Conservation (phyloP, 2,797 vertebrate genomes). For the Artibeus jamaicensis region DNA sequence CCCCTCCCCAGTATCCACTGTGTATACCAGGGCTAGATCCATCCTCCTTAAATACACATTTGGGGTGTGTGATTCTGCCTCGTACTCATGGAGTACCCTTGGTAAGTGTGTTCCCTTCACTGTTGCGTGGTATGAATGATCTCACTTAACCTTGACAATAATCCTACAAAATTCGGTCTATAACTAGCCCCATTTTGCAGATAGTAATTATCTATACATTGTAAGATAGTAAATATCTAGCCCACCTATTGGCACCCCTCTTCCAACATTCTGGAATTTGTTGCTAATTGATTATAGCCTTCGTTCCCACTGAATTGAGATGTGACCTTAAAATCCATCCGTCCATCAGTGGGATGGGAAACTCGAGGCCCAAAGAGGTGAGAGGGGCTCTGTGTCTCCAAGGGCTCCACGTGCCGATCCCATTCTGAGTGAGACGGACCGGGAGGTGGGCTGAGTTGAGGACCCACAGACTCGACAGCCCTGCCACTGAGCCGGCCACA, state of each 20-base stretch:
- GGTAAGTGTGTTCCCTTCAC: constrained; percentile 7
- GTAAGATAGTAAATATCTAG: neutral
- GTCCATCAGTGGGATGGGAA: neutral
- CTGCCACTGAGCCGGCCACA: neutral
- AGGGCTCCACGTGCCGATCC: neutral
- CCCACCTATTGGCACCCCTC: neutral
- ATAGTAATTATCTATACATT: neutral
- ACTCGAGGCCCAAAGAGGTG: neutral
- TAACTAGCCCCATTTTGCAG: neutral
- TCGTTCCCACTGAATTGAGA: neutral
- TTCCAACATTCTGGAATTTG: neutral
- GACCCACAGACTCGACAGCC: neutral
- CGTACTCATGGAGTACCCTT: neutral
- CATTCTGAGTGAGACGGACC: neutral
- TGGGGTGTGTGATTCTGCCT: neutral
- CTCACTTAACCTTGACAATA: neutral
- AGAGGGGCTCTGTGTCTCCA: neutral
- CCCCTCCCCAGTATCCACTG: neutral
- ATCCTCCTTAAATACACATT: neutral
- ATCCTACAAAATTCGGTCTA: neutral
- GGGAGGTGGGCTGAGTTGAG: neutral
- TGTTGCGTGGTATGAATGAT: neutral
- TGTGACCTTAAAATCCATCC: neutral
- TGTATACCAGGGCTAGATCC: neutral
- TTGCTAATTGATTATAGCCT: neutral